These are phyloP conservation scores for Laspeyria flexula DNA, from an alignment of 2,888 invertebrate species.

Conservation along the genomic window DNA sequence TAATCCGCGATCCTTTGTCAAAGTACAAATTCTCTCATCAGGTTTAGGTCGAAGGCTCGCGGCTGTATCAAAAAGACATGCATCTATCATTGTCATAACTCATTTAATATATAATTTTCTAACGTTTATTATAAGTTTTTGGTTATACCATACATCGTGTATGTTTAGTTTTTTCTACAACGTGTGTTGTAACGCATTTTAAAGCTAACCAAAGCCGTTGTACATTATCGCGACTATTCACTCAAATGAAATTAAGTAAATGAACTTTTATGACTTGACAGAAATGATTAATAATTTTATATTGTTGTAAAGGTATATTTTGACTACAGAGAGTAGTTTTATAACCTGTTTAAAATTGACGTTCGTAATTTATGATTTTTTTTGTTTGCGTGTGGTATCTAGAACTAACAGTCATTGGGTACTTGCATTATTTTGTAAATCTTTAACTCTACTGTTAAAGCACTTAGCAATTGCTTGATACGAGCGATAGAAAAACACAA, in stretches of 20 bases:
- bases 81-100: conserved; percentile 59
- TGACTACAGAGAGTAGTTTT: conserved; percentile 53
- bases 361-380: conserved; percentile 71
- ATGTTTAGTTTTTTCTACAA: conserved; percentile 59
- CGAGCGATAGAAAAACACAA: no score
- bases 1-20: conserved; percentile 63
- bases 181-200: conserved; percentile 52
- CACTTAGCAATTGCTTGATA: no score
- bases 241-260: conserved; percentile 70
- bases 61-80: conserved; percentile 67
- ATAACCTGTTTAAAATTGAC: conserved; percentile 74
- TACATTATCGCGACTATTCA: conserved; percentile 62
- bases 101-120: conserved; percentile 54
- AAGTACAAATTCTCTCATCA: conserved; percentile 83
- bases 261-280: conserved; percentile 73
- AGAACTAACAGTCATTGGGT: conserved; percentile 46
- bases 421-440: neutral
- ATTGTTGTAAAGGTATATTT: conserved; percentile 56
- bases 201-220: conserved; percentile 63
- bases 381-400: conserved; percentile 67
- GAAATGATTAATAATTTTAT: conserved; percentile 57
- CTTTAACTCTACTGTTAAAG: no score
- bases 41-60: conserved; percentile 73
- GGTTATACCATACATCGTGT: conserved; percentile 57
- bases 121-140: conserved; percentile 45